Base-by-base conservation (phyloP, 1,140 invertebrate species). In the Vollenhovia emeryi region DNA sequence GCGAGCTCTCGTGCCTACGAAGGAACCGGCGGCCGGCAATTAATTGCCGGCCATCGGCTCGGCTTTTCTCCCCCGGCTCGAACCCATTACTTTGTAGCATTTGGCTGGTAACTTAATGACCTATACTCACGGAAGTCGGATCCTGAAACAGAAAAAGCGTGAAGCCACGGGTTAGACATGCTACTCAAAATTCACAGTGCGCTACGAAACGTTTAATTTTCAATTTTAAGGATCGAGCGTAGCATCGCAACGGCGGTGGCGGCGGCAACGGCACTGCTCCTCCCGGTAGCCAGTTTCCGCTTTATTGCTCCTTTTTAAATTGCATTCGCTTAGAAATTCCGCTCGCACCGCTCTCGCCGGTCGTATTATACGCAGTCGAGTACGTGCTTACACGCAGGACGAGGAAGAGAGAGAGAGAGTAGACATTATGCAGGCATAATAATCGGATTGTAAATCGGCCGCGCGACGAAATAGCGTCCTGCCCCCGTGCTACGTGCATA, bases 61-160 rank as follows among this genome's bases (percentile, higher is more conserved):
- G 66, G 66, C 18, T 57, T 55, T 36, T 15, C 36, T 24, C 33
- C 59, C 7, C 8, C 21, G 55, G 30, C 30, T 21, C 30, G 40
- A 52, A 69, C 21, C 71, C 36, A 62, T 69, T 86, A 76, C 75
- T 86, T 76, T 68, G 83, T 43, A 85, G 78, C 75, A 75, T 88
- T 88, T 80, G 82, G 69, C 45, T 66, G 86, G 78, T 74, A 79
- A 69, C 73, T 59, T 86, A 89, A 86, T 86, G 78, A 89, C 80
- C 79, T 76, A 89, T 94, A 95, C 95, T 95, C 91, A 95, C 95
- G 88, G 94, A 95, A 88, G 94, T 94, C 74, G 95, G 95, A 92
- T 95, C 95, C 95, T 95, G 94, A 89, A 95, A 95, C 94, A 95
- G 88, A 95, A 89, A 74, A 87, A 84, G 90, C 82, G 86, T 84